phyloP scores from a whole-genome alignment of 2,113 vertebrate species.

The Nothobranchius furzeri region DNA sequence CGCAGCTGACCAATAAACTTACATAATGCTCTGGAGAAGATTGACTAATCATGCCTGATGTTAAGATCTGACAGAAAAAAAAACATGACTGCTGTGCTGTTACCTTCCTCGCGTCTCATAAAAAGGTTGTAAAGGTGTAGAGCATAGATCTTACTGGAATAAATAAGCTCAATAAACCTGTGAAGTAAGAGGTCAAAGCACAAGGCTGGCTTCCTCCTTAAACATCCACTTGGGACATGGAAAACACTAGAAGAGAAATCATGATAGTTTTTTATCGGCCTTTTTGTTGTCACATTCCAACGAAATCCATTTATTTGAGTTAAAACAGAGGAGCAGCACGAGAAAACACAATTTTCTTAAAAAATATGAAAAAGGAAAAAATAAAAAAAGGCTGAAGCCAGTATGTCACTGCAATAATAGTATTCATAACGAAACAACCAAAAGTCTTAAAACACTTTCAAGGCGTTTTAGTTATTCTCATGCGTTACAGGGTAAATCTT shows the following conservation, averaged over 20 bases:
- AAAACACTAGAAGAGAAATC: no score
- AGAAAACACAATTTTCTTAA: no score
- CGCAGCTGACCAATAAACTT: conserved; percentile 25
- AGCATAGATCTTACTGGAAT: not conserved
- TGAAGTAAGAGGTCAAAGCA: conserved; percentile 19
- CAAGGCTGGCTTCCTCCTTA: not conserved
- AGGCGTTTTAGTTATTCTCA: no score
- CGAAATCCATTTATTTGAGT: not conserved
- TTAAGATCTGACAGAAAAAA: conserved; percentile 17
- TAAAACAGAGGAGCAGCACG: not conserved
- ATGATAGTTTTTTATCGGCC: no score
- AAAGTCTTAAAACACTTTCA: no score
- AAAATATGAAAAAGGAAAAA: no score
- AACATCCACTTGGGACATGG: not conserved
- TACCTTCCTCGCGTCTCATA: conserved; percentile 18
- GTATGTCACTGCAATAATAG: no score
- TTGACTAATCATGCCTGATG: conserved; percentile 27
- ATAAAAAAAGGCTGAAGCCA: no score
- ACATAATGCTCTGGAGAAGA: conserved; percentile 20
- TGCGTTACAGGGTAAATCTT: no score
- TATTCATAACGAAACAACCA: no score
- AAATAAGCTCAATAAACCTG: conserved; percentile 16
- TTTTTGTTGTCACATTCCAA: not conserved
- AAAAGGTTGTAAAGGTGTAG: conserved; percentile 22
- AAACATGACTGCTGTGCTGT: conserved; percentile 1